Base-by-base conservation (phyloP, 2,888 invertebrate genomes). In the Nomada ruficornis region DNA sequence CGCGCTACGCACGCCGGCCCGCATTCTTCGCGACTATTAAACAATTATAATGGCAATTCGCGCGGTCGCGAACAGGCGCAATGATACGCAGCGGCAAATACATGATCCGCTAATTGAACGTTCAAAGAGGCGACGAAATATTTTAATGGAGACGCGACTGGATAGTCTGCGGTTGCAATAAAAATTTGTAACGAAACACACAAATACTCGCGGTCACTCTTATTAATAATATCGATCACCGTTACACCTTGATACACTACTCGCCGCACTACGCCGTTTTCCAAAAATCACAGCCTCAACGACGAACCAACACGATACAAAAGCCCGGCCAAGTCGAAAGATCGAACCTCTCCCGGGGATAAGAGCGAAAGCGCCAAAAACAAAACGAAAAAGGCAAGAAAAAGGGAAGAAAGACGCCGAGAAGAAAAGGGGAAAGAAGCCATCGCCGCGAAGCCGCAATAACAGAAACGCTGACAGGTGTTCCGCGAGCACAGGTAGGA, bases 391-490 rank as follows among this genome's bases (percentile, higher is more conserved):
- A 36, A 36, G 36, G 36, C 9, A 36, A 7, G 36, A 7, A 36
- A 36, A 36, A 36, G 7, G 36, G 7, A 36, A 7, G 36, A 36
- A 36, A 7, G 0, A 44, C 2, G 9, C 9, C 18, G n/a, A 29
- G 9, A 44, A 23, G 42, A 52, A 11, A 13, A 26, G 57, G 11
- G 44, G 42, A 29, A 80, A 71, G 72, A 80, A 79, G 60, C 59
- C n/a, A 20, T 44, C 69, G 54, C 47, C 76, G 54, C 47, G 55
- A 62, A 52, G 54, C 62, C 68, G 74, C 69, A 78, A 64, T 71
- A 76, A 75, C 62, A 81, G 82, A 81, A 81, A 82, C 64, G 36
- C 57, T 71, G 82, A 82, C 82, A 82, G 82, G 76, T 81, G 82
- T 82, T 72, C 71, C 54, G n/a, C 44, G 47, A 47, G 29, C 26